Percentiles rank a stretch among this genome's conserved stretches.
Evolutionary conservation across 1,140 invertebrate species (phyloP).

Genomic region (Conus ventricosus): DNA sequence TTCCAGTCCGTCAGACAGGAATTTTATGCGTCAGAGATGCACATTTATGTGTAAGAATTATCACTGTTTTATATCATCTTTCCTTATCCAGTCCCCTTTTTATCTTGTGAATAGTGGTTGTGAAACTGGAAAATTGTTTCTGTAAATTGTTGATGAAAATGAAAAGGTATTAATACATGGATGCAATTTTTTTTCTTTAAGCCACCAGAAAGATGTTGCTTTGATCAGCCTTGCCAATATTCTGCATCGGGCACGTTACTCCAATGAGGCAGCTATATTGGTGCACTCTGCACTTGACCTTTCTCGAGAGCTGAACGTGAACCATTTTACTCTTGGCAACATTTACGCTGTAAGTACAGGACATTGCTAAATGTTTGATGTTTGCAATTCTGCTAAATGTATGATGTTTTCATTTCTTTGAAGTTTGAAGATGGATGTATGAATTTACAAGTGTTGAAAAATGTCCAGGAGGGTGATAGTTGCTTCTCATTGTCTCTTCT

Average conservation of each 20-base stretch:
- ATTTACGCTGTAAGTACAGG: conserved; percentile 80
- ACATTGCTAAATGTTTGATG: not conserved
- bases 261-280: conserved; percentile 86
- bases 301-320: conserved; percentile 82
- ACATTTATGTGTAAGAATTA: too few relatives aligned
- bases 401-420: not conserved
- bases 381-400: not conserved
- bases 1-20: too few relatives aligned
- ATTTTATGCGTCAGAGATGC: too few relatives aligned
- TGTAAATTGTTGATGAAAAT: too few relatives aligned
- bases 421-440: not conserved
- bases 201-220: conserved; percentile 86
- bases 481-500: too few relatives aligned
- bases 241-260: conserved; percentile 83
- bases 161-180: too few relatives aligned
- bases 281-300: conserved; percentile 88
- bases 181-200: conserved; percentile 47
- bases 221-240: conserved; percentile 88
- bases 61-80: too few relatives aligned
- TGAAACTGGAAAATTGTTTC: too few relatives aligned
- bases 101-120: too few relatives aligned
- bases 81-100: too few relatives aligned
- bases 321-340: conserved; percentile 87
- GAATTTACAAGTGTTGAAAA: too few relatives aligned
- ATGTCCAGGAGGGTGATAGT: too few relatives aligned